Base-by-base conservation (phyloP, 2,113 vertebrate genomes). In the Elephas maximus region DNA sequence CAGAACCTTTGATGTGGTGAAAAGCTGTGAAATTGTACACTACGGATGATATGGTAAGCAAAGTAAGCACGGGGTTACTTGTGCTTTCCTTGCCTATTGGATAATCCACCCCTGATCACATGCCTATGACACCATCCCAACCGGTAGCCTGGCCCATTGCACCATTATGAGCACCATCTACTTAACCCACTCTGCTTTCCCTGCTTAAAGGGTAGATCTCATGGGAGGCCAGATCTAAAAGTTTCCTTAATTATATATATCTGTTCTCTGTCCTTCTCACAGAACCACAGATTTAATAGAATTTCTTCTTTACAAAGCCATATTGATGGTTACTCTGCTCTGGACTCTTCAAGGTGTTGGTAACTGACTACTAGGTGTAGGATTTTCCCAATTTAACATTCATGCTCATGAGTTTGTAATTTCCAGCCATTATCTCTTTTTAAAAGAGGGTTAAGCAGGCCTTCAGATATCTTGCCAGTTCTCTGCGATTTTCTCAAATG, bases 381-480 rank as follows among this genome's bases (percentile, higher is more conserved):
- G 48, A 48, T 87, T 93, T 89, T 96, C 77, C 79, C 85, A 90
- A 33, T 33, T 74, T 76, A 60, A 60, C 65, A 79, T 78, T 87
- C 44, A 45, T 45, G 67, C 41, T 91, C 62, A 91, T 79, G 53
- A 76, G 23, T 79, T 92, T 76, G 51, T 73, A 87, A 92, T 89
- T 95, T 80, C 44, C 44, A 87, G 57, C 28, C 83, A 96, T 41
- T 10, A 60, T 79, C 51, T 92, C 33, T 44, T 69, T 44, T 77
- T 84, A 77, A 51, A 6, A 92, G 88, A 94, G 86, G 65, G 67
- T 73, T 81, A 78, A 8, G 6, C 44, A 91, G 37, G 48, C 63
- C 60, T 48, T 79, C 80, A 33, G 53, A 20, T 44, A 51, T 82
- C n/a, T 63, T 81, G 87, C 63, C 51, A 74, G 44, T 6, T 48